Percentiles rank a stretch among this genome's conserved stretches.
phyloP scores from a whole-genome alignment of 1,140 invertebrate genomes.

The Eciton burchellii region DNA sequence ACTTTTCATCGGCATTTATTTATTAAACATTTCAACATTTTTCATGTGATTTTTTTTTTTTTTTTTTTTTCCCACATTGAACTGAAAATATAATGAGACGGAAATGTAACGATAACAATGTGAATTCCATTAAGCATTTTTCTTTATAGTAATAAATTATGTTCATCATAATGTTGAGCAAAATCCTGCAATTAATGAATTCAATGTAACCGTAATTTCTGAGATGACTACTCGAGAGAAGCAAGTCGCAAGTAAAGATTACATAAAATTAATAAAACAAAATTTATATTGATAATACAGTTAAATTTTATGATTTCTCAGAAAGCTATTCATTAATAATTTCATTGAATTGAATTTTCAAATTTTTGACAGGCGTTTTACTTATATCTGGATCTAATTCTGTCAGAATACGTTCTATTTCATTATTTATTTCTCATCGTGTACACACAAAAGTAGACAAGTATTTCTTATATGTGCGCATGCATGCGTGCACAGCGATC shows the following conservation, averaged over 20 bases:
- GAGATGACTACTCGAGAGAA: neutral
- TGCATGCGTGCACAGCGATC: neutral
- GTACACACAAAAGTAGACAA: neutral
- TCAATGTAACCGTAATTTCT: neutral
- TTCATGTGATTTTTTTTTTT: too few relatives aligned
- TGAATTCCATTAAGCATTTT: conserved; percentile 32
- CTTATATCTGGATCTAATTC: neutral
- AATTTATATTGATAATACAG: neutral
- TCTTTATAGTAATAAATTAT: conserved; percentile 34
- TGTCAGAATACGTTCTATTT: neutral
- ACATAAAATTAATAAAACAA: neutral
- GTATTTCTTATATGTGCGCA: neutral
- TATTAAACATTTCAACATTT: neutral
- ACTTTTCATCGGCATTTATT: neutral
- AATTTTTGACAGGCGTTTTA: neutral
- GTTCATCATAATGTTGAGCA: conserved; percentile 13
- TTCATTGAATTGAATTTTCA: neutral
- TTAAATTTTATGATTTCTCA: too few relatives aligned
- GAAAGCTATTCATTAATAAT: too few relatives aligned
- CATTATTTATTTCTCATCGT: neutral
- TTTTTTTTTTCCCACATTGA: too few relatives aligned
- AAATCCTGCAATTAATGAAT: conserved; percentile 32
- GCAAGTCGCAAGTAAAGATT: neutral
- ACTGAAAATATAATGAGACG: neutral
- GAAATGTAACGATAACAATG: too few relatives aligned